These are phyloP conservation scores for Rhinolophus ferrumequinum DNA, from an alignment of 2,113 vertebrate genomes.

Conservation along the genomic window DNA sequence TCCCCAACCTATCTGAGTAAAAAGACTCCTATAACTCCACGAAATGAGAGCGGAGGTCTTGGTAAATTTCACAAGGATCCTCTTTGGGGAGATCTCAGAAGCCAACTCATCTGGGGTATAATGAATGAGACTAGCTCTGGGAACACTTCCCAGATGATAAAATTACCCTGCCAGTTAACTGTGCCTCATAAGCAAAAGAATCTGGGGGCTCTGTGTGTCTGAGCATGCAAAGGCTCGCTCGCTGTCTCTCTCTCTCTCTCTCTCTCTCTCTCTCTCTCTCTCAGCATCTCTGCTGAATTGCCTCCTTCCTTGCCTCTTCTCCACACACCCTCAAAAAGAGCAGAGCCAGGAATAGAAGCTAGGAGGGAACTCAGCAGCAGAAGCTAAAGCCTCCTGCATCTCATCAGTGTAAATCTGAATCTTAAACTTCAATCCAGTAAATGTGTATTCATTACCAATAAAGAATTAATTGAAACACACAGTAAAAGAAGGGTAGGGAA, in stretches of 20 bases:
- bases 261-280: too few species aligned
- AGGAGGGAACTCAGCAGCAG: neutral
- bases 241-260: neutral
- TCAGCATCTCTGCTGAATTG: neutral
- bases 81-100: neutral
- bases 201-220: neutral
- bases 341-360: neutral
- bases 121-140: neutral
- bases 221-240: too few species aligned
- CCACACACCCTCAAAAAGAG: neutral
- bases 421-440: slow-evolving; percentile 19
- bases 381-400: neutral
- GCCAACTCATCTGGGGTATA: neutral
- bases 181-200: neutral
- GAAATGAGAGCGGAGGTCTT: neutral
- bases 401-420: neutral
- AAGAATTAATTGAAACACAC: neutral
- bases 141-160: neutral
- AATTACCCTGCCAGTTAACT: neutral
- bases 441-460: neutral
- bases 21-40: neutral
- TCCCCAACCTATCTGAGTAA: neutral
- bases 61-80: neutral
- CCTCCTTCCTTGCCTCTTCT: neutral
- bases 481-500: neutral